A percentile compares a stretch with the other conserved stretches of the same genome.
These are phyloP conservation scores for Ophion costatus DNA, from an alignment of 2,888 invertebrate genomes.

Conservation along the genomic window DNA sequence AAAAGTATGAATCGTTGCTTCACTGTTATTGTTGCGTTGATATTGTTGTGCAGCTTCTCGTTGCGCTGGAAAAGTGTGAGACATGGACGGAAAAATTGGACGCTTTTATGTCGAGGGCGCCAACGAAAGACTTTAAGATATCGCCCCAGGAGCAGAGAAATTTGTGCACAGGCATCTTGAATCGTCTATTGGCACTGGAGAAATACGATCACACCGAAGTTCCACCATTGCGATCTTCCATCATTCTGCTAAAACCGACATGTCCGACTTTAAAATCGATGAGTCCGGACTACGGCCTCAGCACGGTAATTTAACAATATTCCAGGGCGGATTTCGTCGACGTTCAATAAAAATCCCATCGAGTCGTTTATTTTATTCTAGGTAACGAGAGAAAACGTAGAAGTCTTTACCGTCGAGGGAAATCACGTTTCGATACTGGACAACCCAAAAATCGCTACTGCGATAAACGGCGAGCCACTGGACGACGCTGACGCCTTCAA, in stretches of 20 bases:
- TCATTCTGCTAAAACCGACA: slow-evolving; percentile 88
- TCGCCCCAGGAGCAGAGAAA: slow-evolving; percentile 82
- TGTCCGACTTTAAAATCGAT: slow-evolving; percentile 85
- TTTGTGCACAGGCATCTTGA: slow-evolving; percentile 84
- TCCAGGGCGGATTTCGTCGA: not conserved
- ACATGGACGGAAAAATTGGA: slow-evolving; percentile 86
- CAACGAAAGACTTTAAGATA: slow-evolving; percentile 79
- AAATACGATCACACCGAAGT: slow-evolving; percentile 84
- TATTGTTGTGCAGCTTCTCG: slow-evolving; percentile 68
- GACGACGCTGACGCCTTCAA: slow-evolving; percentile 76
- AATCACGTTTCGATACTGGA: slow-evolving; percentile 89
- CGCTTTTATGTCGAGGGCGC: slow-evolving; percentile 83
- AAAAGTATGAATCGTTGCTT: not conserved
- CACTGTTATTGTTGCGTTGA: not conserved
- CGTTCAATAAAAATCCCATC: not conserved
- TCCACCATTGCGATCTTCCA: slow-evolving; percentile 85
- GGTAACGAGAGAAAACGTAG: slow-evolving; percentile 85
- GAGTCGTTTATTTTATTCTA: slow-evolving; percentile 69
- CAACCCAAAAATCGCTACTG: slow-evolving; percentile 86
- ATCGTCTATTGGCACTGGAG: slow-evolving; percentile 85
- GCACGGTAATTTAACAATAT: slow-evolving; percentile 72
- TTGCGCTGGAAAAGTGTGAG: slow-evolving; percentile 84
- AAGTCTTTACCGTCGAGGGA: slow-evolving; percentile 88
- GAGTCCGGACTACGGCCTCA: slow-evolving; percentile 88
- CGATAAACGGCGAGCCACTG: slow-evolving; percentile 77